phyloP scores from a whole-genome alignment of 2,888 invertebrate species.

The Anthoptus insignis region DNA sequence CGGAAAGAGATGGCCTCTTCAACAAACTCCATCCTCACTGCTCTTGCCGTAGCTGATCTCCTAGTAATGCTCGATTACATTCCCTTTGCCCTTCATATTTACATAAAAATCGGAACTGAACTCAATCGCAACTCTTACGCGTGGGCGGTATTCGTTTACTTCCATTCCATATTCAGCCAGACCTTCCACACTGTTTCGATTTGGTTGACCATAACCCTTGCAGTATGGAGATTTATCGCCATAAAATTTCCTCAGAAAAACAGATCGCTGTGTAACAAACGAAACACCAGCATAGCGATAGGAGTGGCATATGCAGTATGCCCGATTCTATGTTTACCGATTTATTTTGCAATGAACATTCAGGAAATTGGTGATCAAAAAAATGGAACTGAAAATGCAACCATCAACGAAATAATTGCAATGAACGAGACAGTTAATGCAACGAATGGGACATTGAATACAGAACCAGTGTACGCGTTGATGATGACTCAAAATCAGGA shows the following conservation, averaged over 20 bases:
- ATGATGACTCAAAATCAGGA: conserved; percentile 88
- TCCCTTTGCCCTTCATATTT: conserved; percentile 94
- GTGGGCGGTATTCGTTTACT: conserved; percentile 94
- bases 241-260: conserved; percentile 95
- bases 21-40: conserved; percentile 97
- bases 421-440: conserved; percentile 57
- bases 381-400: conserved; percentile 56
- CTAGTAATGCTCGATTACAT: conserved; percentile 98
- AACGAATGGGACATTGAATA: conserved; percentile 55
- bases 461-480: conserved; percentile 89
- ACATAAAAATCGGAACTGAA: conserved; percentile 86
- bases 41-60: conserved; percentile 96
- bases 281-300: conserved; percentile 92
- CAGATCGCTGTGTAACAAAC: conserved; percentile 93
- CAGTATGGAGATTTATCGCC: conserved; percentile 97
- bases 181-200: conserved; percentile 97
- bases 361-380: conserved; percentile 66
- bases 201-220: conserved; percentile 96
- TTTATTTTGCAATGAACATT: conserved; percentile 93
- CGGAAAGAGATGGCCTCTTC: conserved; percentile 97
- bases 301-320: conserved; percentile 93
- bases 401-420: conserved; percentile 58
- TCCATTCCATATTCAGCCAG: conserved; percentile 97
- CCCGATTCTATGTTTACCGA: conserved; percentile 94
- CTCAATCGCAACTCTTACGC: conserved; percentile 87